phyloP scores from a whole-genome alignment of 2,888 invertebrate genomes.

The Sclerodermus sp. region DNA sequence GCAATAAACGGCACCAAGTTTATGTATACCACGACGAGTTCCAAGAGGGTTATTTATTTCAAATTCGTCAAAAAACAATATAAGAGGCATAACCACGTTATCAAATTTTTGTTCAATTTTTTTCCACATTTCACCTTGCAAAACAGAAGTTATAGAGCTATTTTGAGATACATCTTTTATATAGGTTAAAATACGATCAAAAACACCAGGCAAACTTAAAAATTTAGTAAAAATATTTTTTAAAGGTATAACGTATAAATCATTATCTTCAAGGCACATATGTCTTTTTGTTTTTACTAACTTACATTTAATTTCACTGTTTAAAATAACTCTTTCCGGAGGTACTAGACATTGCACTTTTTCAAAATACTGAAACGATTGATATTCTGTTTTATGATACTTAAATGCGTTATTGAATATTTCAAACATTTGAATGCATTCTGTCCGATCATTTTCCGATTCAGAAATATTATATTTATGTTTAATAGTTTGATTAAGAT shows the following conservation, averaged over 20 bases:
- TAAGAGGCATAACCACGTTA: conserved; percentile 14
- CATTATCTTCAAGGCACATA: not conserved
- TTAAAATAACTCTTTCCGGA: too few relatives aligned
- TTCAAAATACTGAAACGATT: conserved; percentile 9
- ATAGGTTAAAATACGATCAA: not conserved
- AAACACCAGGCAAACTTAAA: not conserved
- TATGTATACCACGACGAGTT: conserved; percentile 18
- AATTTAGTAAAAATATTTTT: not conserved
- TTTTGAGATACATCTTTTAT: not conserved
- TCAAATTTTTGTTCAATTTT: not conserved
- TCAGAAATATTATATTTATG: not conserved
- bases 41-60: conserved; percentile 26
- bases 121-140: not conserved
- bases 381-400: conserved; percentile 9
- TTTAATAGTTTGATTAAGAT: not conserved
- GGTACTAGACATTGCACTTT: not conserved
- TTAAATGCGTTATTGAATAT: conserved; percentile 8
- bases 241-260: not conserved
- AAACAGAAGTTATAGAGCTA: not conserved
- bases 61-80: conserved; percentile 22
- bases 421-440: not conserved
- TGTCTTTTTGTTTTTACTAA: not conserved
- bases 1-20: conserved; percentile 24
- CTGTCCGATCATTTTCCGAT: not conserved
- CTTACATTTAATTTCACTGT: too few relatives aligned